A percentile compares a stretch with the other conserved stretches of the same genome.
These are phyloP conservation scores for Paramormyrops kingsleyae DNA, from an alignment of 2,113 vertebrate genomes.

Conservation along the genomic window DNA sequence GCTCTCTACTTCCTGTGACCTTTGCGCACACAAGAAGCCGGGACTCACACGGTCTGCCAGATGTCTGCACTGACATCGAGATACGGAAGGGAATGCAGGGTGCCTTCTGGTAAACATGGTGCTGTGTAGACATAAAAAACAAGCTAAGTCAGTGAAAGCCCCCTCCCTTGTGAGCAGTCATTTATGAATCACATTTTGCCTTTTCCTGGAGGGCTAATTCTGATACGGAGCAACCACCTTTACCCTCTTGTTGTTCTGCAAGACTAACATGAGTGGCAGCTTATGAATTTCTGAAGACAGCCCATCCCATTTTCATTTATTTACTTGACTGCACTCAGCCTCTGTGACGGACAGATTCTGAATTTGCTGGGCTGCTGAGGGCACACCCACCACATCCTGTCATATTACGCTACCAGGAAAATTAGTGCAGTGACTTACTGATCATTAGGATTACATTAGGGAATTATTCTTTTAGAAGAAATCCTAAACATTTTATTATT, in stretches of 20 bases:
- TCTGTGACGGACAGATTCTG: neutral
- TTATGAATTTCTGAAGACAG: conserved; percentile 6
- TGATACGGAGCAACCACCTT: neutral
- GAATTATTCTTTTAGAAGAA: neutral
- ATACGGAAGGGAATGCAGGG: neutral
- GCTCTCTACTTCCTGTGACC: neutral
- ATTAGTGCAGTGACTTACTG: neutral
- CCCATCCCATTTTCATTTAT: neutral
- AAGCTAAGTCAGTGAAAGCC: neutral
- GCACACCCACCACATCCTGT: neutral
- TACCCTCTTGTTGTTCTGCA: neutral
- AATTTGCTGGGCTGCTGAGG: neutral
- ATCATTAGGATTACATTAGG: neutral
- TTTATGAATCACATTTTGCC: neutral
- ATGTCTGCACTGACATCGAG: neutral
- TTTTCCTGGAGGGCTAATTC: neutral
- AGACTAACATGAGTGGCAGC: neutral
- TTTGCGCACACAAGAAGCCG: neutral
- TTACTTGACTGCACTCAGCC: neutral
- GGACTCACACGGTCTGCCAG: neutral
- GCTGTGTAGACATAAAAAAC: neutral
- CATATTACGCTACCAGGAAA: neutral
- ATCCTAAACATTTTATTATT: neutral
- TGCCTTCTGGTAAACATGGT: neutral
- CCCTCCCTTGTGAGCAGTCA: neutral